Base-by-base conservation (phyloP, 1,140 invertebrate species). In the Maconellicoccus hirsutus region DNA sequence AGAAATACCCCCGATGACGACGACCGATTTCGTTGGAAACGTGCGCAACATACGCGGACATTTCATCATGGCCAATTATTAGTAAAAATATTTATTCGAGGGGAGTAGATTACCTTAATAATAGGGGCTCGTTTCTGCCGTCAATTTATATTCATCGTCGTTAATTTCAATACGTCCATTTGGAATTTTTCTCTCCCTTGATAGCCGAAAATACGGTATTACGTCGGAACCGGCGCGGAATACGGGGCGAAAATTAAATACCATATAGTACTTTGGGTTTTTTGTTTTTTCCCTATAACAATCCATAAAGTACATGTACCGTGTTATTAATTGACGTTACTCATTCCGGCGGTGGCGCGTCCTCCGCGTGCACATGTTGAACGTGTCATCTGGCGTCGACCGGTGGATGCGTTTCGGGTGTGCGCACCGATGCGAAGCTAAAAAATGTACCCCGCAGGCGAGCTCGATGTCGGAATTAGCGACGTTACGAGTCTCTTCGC, bases 21-120 rank as follows among this genome's bases (percentile, higher is more conserved):
- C 14, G 33, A 38, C 33, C 33, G 33, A 38, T 38, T 38, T 38
- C 14, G 33, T 6, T 38, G 33, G 33, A 6, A 38, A 38, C 6
- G 6, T 38, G n/a, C n/a, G 14, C 33, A 52, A 19, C 42, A 52
- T 52, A 52, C 42, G 42, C 42, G 42, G 42, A 52, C 42, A 52
- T 52, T 52, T 52, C 42, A 52, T 52, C 42, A 52, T 52, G n/a
- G 42, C 42, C 42, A 52, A 52, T 52, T 52, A 52, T 52, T 52
- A 52, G 42, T 19, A 19, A 52, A 19, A 19, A 19, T 16, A 52
- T 52, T 52, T 3, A 19, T 6, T 6, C n/a, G n/a, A 33, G n/a
- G 42, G 42, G 42, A 16, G 42, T 52, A 6, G 42, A 52, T 52
- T 52, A 52, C 42, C 42, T 52, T 52, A 52, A 52, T 52, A 52